Base-by-base conservation (phyloP, 2,797 vertebrate genomes). In the Pseudomugil gertrudae region DNA sequence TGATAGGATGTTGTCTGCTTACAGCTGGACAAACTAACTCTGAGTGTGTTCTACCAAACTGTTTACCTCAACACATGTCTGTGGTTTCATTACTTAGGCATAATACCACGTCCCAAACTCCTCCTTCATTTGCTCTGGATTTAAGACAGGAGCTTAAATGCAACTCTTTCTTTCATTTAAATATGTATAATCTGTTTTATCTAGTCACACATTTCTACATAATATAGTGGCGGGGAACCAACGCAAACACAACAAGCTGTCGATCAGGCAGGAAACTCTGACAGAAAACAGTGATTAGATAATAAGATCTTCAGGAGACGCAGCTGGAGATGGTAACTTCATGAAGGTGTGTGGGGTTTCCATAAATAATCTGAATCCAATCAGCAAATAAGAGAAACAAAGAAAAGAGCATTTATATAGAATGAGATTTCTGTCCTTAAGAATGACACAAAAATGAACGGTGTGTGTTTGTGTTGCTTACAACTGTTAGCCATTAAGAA, bases 271-370 rank as follows among this genome's bases (percentile, higher is more conserved):
- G 67, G 52, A 48, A 57, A 55, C 68, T 48, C 64, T 57, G 1
- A 3, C 63, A 81, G 84, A 83, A 90, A 89, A 83, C 86, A 61
- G 33, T 80, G 67, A 84, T 83, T 72, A 79, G 78, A 81, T 79
- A 56, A 69, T 67, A 66, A 51, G 75, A 73, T n/a, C 45, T 58
- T 5, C 32, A 55, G 32, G n/a, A 65, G 62, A 59, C 26, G 58
- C 35, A 73, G 65, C 59, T 32, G 43, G 8, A 10, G 43, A 9
- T n/a, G 17, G 5, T 43, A n/a, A 43, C 40, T 43, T 43, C 40
- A 36, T 15, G 13, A 40, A 15, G 36, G 15, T 40, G 36, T 17
- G 36, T 40, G 6, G 17, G 17, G 36, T 17, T 40, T 17, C 13
- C 36, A 40, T 40, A 40, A 40, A 17, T 40, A 40, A 40, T 13